Evolutionary conservation across 1,140 invertebrate genomes (phyloP).

Genomic region (Zaprionus gabonicus): DNA sequence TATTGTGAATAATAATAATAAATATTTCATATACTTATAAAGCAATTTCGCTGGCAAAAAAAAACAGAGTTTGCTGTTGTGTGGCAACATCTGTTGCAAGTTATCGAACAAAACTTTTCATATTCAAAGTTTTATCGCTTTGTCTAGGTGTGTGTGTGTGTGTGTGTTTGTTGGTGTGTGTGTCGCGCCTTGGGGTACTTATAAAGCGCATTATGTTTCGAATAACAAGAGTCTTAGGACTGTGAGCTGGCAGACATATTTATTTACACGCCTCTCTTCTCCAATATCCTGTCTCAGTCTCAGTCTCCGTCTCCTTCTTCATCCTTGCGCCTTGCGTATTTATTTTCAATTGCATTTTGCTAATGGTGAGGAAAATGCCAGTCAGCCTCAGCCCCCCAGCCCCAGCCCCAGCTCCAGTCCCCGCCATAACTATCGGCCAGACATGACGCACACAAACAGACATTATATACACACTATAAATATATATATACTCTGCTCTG

Average conservation of each 20-base stretch:
- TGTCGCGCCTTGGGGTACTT: conserved; percentile 5
- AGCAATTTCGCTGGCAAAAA: background rate
- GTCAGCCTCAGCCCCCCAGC: conserved; percentile 22
- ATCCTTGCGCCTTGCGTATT: conserved; percentile 30
- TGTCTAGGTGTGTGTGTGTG: background rate
- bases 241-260: conserved; percentile 37
- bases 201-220: conserved; percentile 20
- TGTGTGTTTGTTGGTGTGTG: background rate
- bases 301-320: conserved; percentile 6
- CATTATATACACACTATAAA: background rate
- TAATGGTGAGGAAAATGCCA: conserved; percentile 56
- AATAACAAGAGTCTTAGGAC: conserved; percentile 29
- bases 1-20: background rate
- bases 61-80: background rate
- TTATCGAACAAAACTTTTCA: conserved; percentile 26
- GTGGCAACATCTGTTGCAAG: conserved; percentile 7
- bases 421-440: conserved; percentile 7
- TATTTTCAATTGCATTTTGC: conserved; percentile 39
- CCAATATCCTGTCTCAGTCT: conserved; percentile 39
- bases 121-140: conserved; percentile 19
- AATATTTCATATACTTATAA: background rate
- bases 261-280: conserved; percentile 31
- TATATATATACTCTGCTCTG: conserved; percentile 20
- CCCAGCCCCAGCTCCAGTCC: conserved; percentile 8
- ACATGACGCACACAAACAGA: conserved; percentile 20